Evolutionary conservation across 2,888 invertebrate genomes (phyloP).

Genomic region (Diaperis boleti): DNA sequence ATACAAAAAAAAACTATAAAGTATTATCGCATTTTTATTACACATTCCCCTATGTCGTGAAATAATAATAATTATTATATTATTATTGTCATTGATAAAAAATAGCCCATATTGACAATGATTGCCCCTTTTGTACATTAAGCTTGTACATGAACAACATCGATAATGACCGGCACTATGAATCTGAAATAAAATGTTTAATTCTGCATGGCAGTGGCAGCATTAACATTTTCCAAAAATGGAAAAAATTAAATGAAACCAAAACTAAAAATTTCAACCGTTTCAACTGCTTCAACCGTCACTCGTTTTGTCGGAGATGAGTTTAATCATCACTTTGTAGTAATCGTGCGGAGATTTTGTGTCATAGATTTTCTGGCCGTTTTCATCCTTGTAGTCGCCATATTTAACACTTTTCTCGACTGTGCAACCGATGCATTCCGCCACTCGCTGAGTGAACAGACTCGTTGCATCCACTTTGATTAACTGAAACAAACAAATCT

Average conservation of each 20-base stretch:
- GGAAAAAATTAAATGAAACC: constrained; percentile 29
- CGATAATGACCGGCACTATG: constrained; percentile 36
- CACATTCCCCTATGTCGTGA: not conserved
- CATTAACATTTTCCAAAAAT: constrained; percentile 60
- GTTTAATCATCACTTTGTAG: constrained; percentile 74
- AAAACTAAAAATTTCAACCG: constrained; percentile 15
- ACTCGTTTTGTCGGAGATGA: constrained; percentile 28
- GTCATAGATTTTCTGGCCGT: constrained; percentile 73
- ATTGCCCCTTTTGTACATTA: constrained; percentile 34
- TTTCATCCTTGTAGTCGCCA: constrained; percentile 75
- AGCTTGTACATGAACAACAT: constrained; percentile 17
- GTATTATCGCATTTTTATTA: constrained; percentile 19
- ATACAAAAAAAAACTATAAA: not conserved
- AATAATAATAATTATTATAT: too few relatives aligned
- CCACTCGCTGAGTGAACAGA: constrained; percentile 81
- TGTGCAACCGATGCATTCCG: constrained; percentile 76
- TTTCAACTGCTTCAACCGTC: constrained; percentile 24
- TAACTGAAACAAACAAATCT: constrained; percentile 70
- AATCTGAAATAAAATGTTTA: constrained; percentile 58
- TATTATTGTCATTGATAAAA: constrained; percentile 31
- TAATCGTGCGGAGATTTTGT: constrained; percentile 78
- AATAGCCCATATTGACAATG: constrained; percentile 37
- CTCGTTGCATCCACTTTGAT: constrained; percentile 88
- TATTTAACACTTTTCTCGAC: constrained; percentile 76
- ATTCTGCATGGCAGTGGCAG: constrained; percentile 67